Evolutionary conservation across 2,797 vertebrate species (phyloP), one percentile per base, ranked within the genome.

Genomic region (Micromesistius poutassou): DNA sequence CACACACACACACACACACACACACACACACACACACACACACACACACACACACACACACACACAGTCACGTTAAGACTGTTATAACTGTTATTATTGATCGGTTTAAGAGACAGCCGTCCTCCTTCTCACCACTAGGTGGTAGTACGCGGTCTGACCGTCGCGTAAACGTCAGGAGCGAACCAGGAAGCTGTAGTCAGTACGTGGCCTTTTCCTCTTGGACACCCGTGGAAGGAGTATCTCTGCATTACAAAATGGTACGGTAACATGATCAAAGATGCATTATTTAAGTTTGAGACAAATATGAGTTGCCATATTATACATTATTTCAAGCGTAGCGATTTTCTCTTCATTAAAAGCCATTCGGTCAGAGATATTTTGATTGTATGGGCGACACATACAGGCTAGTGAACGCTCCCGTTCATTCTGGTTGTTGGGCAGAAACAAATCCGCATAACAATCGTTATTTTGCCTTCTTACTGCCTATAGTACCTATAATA

Each of bases 171-270:
- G 90, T 91, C 85, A 84, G 6, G 1, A 19, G 5, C n/a, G 25
- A 81, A 77, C 80, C 87, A 81, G 91, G 91, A 93, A 92, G 79
- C 0, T 38, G 0, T 85, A 89, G 72, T 75, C 87, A 91, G 88
- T 92, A 93, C 93, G 93, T 93, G 93, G 84, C 92, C 89, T 91
- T 93, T 78, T 84, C 76, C 77, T 81, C 76, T 85, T 82, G 78
- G 55, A 83, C 72, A 22, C 30, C 0, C 79, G 36, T 66, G 68
- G 35, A 35, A 73, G 79, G 72, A 89, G 75, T 77, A 4, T 62
- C 31, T 30, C 80, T 77, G 80, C 76, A 75, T 30, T 5, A 55
- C 72, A 86, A 83, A 90, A 93, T 93, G 93, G 92, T 93, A 86
- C 1, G 70, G n/a, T 80, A 33, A 33, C 30, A 22, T 0, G 14